A percentile compares a stretch with the other conserved stretches of the same genome.
These are phyloP conservation scores for Percopsis omiscomaycus DNA, from an alignment of 2,797 vertebrate genomes.

Conservation along the genomic window DNA sequence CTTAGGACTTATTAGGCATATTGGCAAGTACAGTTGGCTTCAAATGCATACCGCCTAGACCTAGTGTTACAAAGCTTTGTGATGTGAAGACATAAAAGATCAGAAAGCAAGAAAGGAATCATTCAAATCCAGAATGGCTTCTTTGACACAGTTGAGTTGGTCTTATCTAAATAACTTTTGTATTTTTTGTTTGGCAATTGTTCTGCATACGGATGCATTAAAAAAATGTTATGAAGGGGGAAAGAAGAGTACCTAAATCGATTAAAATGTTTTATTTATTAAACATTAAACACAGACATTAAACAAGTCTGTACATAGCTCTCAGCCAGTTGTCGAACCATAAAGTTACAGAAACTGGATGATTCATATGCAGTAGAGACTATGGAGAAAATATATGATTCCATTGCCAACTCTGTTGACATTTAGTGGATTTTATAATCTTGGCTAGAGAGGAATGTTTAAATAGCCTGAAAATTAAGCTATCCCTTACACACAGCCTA, in stretches of 20 bases:
- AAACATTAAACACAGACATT: constrained; percentile 21
- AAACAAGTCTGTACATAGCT: constrained; percentile 34
- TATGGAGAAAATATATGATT: constrained; percentile 30
- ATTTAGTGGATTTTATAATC: constrained; percentile 12
- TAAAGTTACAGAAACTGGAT: constrained; percentile 43
- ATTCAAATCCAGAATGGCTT: too few relatives aligned
- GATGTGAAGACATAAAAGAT: too few relatives aligned
- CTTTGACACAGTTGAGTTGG: background rate
- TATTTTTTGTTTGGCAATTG: constrained; percentile 6
- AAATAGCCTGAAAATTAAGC: background rate
- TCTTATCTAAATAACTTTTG: constrained; percentile 4
- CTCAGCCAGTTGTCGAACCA: constrained; percentile 34
- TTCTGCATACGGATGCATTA: constrained; percentile 4
- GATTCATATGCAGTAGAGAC: constrained; percentile 33
- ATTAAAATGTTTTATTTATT: constrained; percentile 36
- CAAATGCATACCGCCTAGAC: too few relatives aligned
- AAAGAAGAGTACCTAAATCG: constrained; percentile 33
- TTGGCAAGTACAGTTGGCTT: too few relatives aligned
- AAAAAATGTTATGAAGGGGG: too few relatives aligned
- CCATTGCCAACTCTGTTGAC: constrained; percentile 26
- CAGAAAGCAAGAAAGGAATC: too few relatives aligned
- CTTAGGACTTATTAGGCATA: too few relatives aligned
- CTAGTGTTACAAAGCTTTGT: too few relatives aligned
- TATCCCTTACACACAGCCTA: background rate
- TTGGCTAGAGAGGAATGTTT: background rate